A percentile compares a stretch with the other conserved stretches of the same genome.
These are phyloP conservation scores for Netta rufina DNA, from an alignment of 2,797 vertebrate genomes.

Conservation along the genomic window DNA sequence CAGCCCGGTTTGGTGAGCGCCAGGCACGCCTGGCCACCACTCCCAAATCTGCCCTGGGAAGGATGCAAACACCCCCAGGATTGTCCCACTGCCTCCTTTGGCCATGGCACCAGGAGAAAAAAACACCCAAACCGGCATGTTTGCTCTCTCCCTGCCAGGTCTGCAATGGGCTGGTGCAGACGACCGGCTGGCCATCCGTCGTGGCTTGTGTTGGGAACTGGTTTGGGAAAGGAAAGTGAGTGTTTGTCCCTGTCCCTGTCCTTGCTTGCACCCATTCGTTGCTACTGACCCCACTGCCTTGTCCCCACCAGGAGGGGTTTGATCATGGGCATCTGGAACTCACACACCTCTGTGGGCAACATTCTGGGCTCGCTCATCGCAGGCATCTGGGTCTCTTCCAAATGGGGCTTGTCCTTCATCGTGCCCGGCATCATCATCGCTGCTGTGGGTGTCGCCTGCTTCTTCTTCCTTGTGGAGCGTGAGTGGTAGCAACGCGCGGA, in stretches of 20 bases:
- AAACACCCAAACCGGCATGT: background rate
- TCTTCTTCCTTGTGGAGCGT: slow-evolving; percentile 97
- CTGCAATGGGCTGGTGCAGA: slow-evolving; percentile 92
- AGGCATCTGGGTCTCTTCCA: slow-evolving; percentile 85
- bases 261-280: background rate
- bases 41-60: background rate
- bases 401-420: slow-evolving; percentile 94
- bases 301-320: slow-evolving; percentile 86
- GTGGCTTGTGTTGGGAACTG: slow-evolving; percentile 96
- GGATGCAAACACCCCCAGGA: rapidly evolving
- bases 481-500: slow-evolving; percentile 58
- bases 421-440: slow-evolving; percentile 91
- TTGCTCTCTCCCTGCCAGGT: slow-evolving; percentile 76
- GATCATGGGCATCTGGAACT: slow-evolving; percentile 99
- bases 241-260: background rate
- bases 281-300: background rate
- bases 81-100: background rate
- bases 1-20: background rate
- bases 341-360: slow-evolving; percentile 97
- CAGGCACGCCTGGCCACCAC: background rate
- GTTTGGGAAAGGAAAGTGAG: slow-evolving; percentile 99
- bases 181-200: slow-evolving; percentile 94
- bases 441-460: slow-evolving; percentile 86
- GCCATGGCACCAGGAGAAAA: background rate
- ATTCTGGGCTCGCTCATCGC: slow-evolving; percentile 96